Base-by-base conservation (phyloP, 2,888 invertebrate species). In the Ptilodon capucinus region DNA sequence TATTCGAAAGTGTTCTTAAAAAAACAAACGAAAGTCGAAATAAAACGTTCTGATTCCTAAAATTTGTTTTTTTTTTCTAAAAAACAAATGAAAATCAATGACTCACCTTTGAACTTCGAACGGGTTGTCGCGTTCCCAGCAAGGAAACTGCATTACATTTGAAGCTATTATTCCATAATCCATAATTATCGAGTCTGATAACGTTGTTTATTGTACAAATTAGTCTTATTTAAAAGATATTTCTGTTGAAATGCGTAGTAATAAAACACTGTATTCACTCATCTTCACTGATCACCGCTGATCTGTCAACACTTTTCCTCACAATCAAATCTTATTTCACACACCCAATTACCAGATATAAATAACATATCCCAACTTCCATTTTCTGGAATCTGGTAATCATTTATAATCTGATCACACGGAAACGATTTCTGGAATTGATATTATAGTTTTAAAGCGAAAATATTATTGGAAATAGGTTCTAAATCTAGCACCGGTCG, bases 251-350 rank as follows among this genome's bases (percentile, higher is more conserved):
- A 18, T 19, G n/a, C 13, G n/a, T n/a, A 19, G 13, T 38, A 59
- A 60, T 65, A 63, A 64, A 71, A 64, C 59, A 68, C 62, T 68
- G 59, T 58, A 67, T 60, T 66, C 71, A 71, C 75, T 75, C 78
- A 78, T 82, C 62, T 71, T 68, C 68, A 71, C 69, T 68, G 60
- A 74, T 74, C 71, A 57, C 64, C 64, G 71, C 73, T 53, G 64
- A 74, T 72, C 74, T 82, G 81, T 84, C 84, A 83, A 83, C 84
- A 83, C 58, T 45, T 46, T 51, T 48, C 56, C 50, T 18, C 54
- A 63, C 47, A 48, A 50, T 19, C 46, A 36, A 46, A 38, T 23
- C 17, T 44, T 21, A 28, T 8, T 42, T 43, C 13, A 16, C 44
- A 51, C 45, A n/a, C 1, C 25, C 43, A 46, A 19, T 9, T 6